phyloP scores from a whole-genome alignment of 2,797 vertebrate species.

The Amazona finschi region DNA sequence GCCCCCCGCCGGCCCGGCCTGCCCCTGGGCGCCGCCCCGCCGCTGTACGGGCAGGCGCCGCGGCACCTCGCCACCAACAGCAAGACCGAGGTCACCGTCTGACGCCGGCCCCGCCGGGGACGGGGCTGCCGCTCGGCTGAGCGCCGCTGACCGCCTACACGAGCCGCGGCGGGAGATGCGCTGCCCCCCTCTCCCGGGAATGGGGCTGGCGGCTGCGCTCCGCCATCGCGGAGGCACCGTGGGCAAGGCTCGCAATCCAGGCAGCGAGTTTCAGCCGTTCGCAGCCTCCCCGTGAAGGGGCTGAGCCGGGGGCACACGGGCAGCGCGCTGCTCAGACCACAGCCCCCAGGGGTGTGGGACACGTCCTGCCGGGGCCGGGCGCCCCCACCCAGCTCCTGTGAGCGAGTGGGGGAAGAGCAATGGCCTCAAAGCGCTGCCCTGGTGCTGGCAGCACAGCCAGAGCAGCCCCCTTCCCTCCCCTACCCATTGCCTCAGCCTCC shows the following conservation, averaged over 20 bases:
- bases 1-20: conserved; percentile 67
- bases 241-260: fast-evolving
- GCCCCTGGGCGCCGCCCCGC: conserved; percentile 80
- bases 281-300: not conserved
- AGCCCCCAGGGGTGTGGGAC: not conserved
- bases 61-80: conserved; percentile 92
- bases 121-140: no score
- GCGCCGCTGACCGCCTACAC: fast-evolving
- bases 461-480: not conserved
- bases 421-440: not conserved
- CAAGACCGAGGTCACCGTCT: conserved; percentile 91
- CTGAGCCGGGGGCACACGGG: not conserved
- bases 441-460: not conserved
- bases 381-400: not conserved
- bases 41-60: conserved; percentile 74
- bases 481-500: not conserved
- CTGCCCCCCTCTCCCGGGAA: fast-evolving
- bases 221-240: fast-evolving
- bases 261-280: not conserved
- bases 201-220: not conserved
- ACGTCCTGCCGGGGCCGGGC: not conserved
- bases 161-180: fast-evolving
- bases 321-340: not conserved
- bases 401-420: not conserved
- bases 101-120: not conserved